Evolutionary conservation across 2,888 invertebrate species (phyloP).

Genomic region (Drymonia ruficornis): DNA sequence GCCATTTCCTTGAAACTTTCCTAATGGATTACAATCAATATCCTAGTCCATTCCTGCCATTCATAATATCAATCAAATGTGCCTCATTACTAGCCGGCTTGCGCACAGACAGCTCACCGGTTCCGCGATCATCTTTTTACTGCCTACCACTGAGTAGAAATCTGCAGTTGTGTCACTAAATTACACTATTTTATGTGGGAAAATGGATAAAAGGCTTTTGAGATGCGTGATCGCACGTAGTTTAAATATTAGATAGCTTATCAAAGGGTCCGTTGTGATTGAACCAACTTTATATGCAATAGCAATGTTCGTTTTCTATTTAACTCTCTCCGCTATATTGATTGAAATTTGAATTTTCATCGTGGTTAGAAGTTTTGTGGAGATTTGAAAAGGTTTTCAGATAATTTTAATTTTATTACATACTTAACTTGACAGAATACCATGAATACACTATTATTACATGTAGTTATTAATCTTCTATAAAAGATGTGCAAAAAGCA

Average conservation of each 20-base stretch:
- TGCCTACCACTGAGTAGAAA: conserved; percentile 39
- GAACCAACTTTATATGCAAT: no score
- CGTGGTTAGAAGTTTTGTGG: no score
- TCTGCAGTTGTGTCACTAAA: conserved; percentile 27
- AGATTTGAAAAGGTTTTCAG: no score
- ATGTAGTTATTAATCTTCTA: no score
- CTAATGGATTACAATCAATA: conserved; percentile 15
- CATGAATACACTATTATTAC: no score
- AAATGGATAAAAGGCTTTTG: conserved; percentile 24
- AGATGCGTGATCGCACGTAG: conserved; percentile 12
- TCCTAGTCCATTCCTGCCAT: conserved; percentile 14
- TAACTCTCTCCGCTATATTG: neutral
- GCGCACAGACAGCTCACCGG: conserved; percentile 27
- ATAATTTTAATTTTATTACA: no score
- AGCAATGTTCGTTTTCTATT: neutral
- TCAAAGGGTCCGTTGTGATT: neutral
- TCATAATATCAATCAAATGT: conserved; percentile 41
- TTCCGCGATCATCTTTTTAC: conserved; percentile 41
- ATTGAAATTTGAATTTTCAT: neutral
- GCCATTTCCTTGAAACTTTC: conserved; percentile 2
- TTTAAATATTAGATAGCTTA: conserved; percentile 5
- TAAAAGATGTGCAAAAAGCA: no score
- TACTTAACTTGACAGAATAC: no score
- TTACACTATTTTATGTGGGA: conserved; percentile 33
- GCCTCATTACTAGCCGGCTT: conserved; percentile 31